Conservation (phyloP, 1,140 invertebrate genomes). For the Ceratoteleas bidentatus region DNA sequence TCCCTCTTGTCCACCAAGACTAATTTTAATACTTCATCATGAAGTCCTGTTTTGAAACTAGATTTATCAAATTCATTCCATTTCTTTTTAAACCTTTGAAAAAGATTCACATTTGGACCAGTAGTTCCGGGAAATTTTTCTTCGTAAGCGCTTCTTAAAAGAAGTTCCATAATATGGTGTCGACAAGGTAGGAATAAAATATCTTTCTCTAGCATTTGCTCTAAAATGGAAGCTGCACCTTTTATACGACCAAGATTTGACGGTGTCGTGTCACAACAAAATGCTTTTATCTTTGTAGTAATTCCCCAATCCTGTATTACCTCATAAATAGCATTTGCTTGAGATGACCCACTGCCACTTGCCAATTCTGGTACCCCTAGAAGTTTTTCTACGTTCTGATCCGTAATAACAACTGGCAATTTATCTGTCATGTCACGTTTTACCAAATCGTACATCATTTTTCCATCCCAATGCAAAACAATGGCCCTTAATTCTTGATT, state of each 20-base stretch:
- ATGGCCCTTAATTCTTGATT: constrained; percentile 27
- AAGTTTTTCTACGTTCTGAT: background rate
- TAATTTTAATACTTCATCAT: constrained; percentile 34
- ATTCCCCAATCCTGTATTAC: constrained; percentile 51
- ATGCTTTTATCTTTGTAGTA: constrained; percentile 56
- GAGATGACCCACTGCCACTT: background rate
- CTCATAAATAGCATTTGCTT: background rate
- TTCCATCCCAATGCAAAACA: constrained; percentile 54
- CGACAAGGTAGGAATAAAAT: constrained; percentile 68
- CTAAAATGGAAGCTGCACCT: constrained; percentile 51
- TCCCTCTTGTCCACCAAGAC: constrained; percentile 6
- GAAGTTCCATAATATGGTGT: constrained; percentile 68
- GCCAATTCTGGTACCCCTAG: constrained; percentile 5
- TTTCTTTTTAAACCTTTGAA: constrained; percentile 68
- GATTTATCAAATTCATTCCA: constrained; percentile 64
- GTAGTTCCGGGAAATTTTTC: constrained; percentile 56
- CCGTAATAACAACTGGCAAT: constrained; percentile 4
- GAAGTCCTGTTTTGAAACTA: constrained; percentile 25
- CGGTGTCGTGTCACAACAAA: constrained; percentile 70
- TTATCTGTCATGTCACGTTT: constrained; percentile 13
- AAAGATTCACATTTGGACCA: constrained; percentile 68
- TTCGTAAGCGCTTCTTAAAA: constrained; percentile 53
- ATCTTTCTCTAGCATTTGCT: constrained; percentile 57
- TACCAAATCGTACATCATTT: constrained; percentile 35
- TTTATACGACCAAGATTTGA: constrained; percentile 63